Conservation (phyloP, 2,797 vertebrate species). For the Schizopygopsis malacanthus region DNA sequence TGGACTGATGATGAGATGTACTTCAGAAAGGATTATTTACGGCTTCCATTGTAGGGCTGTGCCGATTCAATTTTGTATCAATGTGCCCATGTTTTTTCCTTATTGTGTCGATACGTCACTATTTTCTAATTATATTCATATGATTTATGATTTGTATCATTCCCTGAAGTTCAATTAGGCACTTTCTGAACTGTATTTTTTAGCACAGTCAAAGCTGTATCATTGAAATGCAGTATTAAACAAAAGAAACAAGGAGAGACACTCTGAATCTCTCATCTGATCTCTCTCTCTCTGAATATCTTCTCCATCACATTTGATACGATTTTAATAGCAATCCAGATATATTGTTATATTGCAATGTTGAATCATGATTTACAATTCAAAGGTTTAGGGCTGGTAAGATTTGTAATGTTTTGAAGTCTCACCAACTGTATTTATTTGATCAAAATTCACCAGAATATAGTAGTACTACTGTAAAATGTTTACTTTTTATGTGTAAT, state of each 20-base stretch:
- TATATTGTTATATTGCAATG: neutral
- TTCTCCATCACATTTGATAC: neutral
- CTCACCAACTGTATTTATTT: neutral
- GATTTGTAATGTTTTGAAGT: neutral
- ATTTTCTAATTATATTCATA: neutral
- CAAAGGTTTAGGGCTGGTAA: neutral
- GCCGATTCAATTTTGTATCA: neutral
- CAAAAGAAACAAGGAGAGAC: neutral
- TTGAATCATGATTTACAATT: neutral
- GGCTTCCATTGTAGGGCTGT: neutral
- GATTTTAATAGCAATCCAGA: neutral
- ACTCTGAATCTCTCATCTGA: neutral
- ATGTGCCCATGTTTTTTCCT: neutral
- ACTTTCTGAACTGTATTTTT: neutral
- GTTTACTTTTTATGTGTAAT: no score
- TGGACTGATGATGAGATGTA: neutral
- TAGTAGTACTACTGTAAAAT: neutral
- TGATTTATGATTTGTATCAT: neutral
- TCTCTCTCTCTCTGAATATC: neutral
- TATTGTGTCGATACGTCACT: no score
- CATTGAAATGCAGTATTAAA: neutral
- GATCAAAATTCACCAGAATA: neutral
- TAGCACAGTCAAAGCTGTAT: neutral
- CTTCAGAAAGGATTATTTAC: constrained; percentile 3
- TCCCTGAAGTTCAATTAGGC: neutral